Evolutionary conservation across 2,888 invertebrate genomes (phyloP), one percentile per base, ranked within the genome.

Genomic region (Hoplodrina ambigua): DNA sequence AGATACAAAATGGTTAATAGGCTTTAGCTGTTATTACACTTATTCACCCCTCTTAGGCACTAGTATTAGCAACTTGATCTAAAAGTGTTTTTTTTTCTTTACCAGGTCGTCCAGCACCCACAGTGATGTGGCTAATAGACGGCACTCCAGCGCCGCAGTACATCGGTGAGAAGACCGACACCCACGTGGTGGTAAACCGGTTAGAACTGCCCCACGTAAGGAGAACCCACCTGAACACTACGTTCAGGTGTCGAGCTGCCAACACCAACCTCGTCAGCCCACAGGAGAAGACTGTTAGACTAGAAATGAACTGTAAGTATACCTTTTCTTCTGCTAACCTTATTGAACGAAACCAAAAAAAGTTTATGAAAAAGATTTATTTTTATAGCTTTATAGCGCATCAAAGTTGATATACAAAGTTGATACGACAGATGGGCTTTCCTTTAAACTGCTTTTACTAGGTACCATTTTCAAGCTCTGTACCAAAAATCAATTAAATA

Each of bases 211-310:
- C 97, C 20, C 97, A 97, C 80, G 96, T 98, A 67, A 97, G 96
- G 81, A 96, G 98, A 81, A 97, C 97, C 75, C 97, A 98, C 85
- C 96, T 98, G 70, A 98, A 98, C 92, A 98, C 98, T 53, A 98
- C 98, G 46, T 98, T 97, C 96, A 98, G 98, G 91, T 98, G 98
- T 90, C 97, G 98, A 92, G 98, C 98, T 15, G 97, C 97, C 70
- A 98, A 98, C 91, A 98, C 98, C 56, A 98, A 98, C 91, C 97
- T 98, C 75, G 98, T 98, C 91, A 97, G 97, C 89, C 98, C 98
- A 1, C 97, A 97, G 69, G 98, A 98, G 92, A 97, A 98, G 90
- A 97, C 97, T 80, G 98, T 98, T 84, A 96, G 98, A 85, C 96
- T 98, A 85, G 98, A 98, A 92, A 97, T 98, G 96, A 97, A 98